These are phyloP conservation scores for Podiceps cristatus DNA, from an alignment of 2,113 vertebrate genomes.

Conservation along the genomic window DNA sequence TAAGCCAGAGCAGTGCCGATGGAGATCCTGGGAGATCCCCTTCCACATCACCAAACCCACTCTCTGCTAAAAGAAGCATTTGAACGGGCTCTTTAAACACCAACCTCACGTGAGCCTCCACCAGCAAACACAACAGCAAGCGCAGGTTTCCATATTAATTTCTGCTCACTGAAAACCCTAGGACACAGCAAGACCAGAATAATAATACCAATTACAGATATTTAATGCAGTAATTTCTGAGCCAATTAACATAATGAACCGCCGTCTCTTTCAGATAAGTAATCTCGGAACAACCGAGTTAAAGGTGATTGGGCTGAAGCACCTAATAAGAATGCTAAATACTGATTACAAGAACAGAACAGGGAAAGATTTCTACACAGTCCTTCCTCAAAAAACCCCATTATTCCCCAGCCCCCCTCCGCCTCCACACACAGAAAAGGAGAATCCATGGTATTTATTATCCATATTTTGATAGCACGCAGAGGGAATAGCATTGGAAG, in stretches of 20 bases:
- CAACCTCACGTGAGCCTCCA: background rate
- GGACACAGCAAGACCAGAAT: background rate
- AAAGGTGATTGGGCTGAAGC: background rate
- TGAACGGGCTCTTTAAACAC: background rate
- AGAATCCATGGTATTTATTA: background rate
- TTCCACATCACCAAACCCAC: background rate
- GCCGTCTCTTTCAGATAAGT: background rate
- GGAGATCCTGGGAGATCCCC: background rate
- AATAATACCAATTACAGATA: slow-evolving; percentile 23
- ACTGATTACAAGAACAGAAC: background rate
- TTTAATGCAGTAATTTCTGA: slow-evolving; percentile 41
- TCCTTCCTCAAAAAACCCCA: background rate
- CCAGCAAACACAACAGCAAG: background rate
- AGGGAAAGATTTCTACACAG: background rate
- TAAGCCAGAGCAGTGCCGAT: background rate
- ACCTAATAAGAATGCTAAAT: background rate
- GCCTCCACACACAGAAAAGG: background rate
- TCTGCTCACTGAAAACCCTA: background rate
- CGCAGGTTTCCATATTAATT: background rate
- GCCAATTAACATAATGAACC: slow-evolving; percentile 49
- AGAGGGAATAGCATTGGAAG: background rate
- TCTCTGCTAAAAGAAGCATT: background rate
- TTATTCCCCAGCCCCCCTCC: background rate
- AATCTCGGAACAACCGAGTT: background rate
- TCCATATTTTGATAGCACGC: background rate